Evolutionary conservation across 2,888 invertebrate species (phyloP).

Genomic region (Tromatobia lineatoria): DNA sequence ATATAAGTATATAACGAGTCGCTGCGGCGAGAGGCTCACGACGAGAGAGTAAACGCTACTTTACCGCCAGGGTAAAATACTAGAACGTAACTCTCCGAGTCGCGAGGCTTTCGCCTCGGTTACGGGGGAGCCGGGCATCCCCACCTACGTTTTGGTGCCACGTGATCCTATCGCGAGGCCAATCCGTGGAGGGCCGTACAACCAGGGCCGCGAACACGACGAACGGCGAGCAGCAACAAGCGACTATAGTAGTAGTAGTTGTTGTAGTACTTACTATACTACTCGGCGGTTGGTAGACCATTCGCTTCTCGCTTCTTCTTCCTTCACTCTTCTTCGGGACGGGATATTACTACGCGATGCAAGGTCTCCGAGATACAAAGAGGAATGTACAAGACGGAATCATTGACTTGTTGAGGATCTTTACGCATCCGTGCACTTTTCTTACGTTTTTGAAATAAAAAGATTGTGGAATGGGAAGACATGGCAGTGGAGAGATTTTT

Average conservation of each 20-base stretch:
- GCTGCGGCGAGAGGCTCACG: conserved; percentile 60
- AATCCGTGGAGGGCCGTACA: conserved; percentile 60
- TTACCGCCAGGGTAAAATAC: conserved; percentile 81
- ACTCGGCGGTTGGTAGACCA: not conserved
- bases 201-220: conserved; percentile 37
- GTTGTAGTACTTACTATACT: conserved; percentile 19
- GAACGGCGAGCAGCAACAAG: conserved; percentile 42
- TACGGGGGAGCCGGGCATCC: conserved; percentile 78
- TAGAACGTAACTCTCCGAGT: conserved; percentile 77
- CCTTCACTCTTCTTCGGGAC: not conserved
- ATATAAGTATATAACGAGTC: conserved; percentile 34
- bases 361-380: too few relatives aligned
- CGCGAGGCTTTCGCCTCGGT: conserved; percentile 75
- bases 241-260: conserved; percentile 14
- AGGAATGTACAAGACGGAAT: not conserved
- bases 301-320: not conserved
- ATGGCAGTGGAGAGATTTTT: too few relatives aligned
- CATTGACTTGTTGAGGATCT: not conserved
- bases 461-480: too few relatives aligned
- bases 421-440: not conserved
- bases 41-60: conserved; percentile 76
- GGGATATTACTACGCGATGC: too few relatives aligned
- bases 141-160: conserved; percentile 62
- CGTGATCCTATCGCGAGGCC: conserved; percentile 63
- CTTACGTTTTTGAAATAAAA: too few relatives aligned